Evolutionary conservation across 2,113 vertebrate genomes (phyloP).

Genomic region (Loxodonta africana): DNA sequence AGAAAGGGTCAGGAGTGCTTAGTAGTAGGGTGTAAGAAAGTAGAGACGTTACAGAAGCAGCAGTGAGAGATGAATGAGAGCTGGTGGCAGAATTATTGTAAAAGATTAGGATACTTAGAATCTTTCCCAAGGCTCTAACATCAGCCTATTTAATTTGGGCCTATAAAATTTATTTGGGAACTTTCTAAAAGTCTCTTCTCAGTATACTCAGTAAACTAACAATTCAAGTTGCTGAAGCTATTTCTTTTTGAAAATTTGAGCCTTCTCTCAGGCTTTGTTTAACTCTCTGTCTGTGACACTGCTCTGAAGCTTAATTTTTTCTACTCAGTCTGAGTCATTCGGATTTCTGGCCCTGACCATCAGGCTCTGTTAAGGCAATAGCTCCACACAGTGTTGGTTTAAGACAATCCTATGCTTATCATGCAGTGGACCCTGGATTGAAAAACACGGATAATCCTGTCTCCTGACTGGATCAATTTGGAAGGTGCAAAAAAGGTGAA

Average conservation of each 20-base stretch:
- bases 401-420: background rate
- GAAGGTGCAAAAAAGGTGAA: background rate
- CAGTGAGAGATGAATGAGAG: background rate
- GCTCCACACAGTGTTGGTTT: constrained; percentile 75
- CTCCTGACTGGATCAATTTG: background rate
- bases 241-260: constrained; percentile 35
- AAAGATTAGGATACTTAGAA: background rate
- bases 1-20: background rate
- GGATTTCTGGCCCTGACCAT: background rate
- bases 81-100: background rate
- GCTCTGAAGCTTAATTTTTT: background rate
- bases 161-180: constrained; percentile 46
- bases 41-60: background rate
- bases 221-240: background rate
- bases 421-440: background rate
- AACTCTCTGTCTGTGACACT: background rate
- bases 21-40: background rate
- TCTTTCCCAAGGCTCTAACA: background rate
- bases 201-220: background rate
- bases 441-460: background rate
- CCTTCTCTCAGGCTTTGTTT: background rate
- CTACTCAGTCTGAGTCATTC: constrained; percentile 33
- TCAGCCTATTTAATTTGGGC: constrained; percentile 36
- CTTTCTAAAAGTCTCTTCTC: constrained; percentile 26
- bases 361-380: constrained; percentile 67